Evolutionary conservation across 2,113 vertebrate species (phyloP).

Genomic region (Apeltes quadracus): DNA sequence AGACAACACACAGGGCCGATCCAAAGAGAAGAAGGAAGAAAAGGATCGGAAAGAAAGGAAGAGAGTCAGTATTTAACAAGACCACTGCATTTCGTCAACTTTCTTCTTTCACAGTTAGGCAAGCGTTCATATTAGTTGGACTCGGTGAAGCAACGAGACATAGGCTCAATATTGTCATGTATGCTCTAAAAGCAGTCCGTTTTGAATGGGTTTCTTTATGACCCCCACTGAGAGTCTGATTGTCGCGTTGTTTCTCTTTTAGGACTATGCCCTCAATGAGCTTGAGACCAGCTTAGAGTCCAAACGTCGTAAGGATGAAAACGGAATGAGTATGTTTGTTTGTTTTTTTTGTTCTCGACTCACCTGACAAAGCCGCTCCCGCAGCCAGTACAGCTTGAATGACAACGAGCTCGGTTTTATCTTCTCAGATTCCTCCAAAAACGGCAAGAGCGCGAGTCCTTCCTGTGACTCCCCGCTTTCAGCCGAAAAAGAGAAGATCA

Average conservation of each 20-base stretch:
- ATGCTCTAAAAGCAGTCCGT: not conserved
- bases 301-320: slow-evolving; percentile 93
- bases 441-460: slow-evolving; percentile 94
- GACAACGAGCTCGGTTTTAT: not conserved
- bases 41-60: slow-evolving; percentile 79
- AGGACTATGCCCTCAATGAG: slow-evolving; percentile 89
- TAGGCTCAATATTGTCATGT: not conserved
- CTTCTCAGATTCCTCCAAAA: slow-evolving; percentile 88
- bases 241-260: slow-evolving; percentile 6
- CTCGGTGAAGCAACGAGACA: too few relatives aligned
- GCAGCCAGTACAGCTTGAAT: not conserved
- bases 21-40: slow-evolving; percentile 81
- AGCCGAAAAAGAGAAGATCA: slow-evolving; percentile 93
- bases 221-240: not conserved
- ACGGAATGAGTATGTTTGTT: slow-evolving; percentile 87
- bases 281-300: slow-evolving; percentile 86
- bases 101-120: not conserved
- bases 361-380: not conserved
- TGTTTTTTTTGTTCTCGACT: not conserved
- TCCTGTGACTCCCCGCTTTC: slow-evolving; percentile 91
- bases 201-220: not conserved
- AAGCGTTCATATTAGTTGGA: not conserved
- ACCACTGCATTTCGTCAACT: not conserved
- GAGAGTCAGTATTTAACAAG: slow-evolving; percentile 62
- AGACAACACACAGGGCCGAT: slow-evolving; percentile 66